Evolutionary conservation across 2,888 invertebrate species (phyloP).

Genomic region (Rhagonycha lutea): DNA sequence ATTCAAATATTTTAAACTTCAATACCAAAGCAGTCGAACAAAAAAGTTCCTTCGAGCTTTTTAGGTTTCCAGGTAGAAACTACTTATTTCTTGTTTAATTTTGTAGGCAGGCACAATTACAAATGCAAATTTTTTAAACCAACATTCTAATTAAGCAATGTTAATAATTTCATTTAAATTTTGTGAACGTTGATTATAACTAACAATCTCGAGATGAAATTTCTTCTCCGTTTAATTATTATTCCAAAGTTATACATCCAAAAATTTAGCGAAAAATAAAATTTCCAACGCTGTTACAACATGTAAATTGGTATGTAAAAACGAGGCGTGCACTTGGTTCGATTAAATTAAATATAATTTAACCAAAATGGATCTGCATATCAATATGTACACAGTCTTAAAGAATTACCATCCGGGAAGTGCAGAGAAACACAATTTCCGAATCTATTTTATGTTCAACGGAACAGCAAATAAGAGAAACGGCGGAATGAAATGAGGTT

Average conservation of each 20-base stretch:
- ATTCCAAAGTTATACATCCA: background rate
- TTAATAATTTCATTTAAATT: background rate
- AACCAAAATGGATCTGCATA: background rate
- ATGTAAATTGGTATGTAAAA: background rate
- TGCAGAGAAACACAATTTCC: slow-evolving; percentile 1
- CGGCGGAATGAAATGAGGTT: background rate
- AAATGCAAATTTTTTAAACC: background rate
- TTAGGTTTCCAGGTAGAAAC: too few relatives aligned
- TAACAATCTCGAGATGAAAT: background rate
- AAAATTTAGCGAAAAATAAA: background rate
- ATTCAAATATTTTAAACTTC: background rate
- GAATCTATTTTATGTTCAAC: background rate
- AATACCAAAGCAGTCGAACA: background rate
- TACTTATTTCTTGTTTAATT: background rate
- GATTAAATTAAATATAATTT: background rate
- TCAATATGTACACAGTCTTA: background rate
- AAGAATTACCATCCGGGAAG: background rate
- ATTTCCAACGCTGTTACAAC: background rate
- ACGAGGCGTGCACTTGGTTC: background rate
- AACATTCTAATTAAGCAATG: background rate
- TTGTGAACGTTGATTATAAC: background rate
- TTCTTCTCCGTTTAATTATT: background rate
- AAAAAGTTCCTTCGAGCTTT: background rate
- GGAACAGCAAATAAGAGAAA: slow-evolving; percentile 1
- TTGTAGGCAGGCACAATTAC: background rate